phyloP scores from a whole-genome alignment of 2,888 invertebrate genomes.

The Formica aserva region DNA sequence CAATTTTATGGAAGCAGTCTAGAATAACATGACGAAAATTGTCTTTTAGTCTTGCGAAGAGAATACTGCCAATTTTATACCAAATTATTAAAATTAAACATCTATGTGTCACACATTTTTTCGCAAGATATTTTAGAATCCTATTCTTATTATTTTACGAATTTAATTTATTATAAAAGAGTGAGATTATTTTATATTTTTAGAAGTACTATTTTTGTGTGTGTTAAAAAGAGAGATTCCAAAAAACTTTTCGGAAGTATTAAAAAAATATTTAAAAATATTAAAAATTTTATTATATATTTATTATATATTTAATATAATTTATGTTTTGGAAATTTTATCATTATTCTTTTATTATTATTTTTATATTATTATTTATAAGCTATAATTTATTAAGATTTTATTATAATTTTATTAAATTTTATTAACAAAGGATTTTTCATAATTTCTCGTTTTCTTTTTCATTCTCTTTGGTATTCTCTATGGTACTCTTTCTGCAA shows the following conservation, averaged over 20 bases:
- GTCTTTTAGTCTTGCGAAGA: background rate
- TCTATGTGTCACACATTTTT: background rate
- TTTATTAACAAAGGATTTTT: background rate
- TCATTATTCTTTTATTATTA: background rate
- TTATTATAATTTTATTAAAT: background rate
- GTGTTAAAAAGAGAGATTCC: background rate
- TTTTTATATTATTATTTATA: background rate
- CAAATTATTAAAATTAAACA: background rate
- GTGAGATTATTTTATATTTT: background rate
- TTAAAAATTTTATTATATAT: too few relatives aligned
- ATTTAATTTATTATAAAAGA: background rate
- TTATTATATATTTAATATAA: too few relatives aligned
- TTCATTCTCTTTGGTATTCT: background rate
- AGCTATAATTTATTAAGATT: background rate
- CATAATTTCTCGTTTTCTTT: background rate
- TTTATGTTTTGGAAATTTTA: too few relatives aligned
- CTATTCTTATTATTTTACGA: background rate
- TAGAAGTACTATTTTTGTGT: background rate
- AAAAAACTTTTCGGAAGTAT: background rate
- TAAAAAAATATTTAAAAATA: too few relatives aligned
- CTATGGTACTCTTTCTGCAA: background rate
- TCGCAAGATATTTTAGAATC: background rate
- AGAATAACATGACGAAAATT: constrained; percentile 30
- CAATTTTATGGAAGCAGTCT: constrained; percentile 23
- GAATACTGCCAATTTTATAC: constrained; percentile 29